phyloP scores from a whole-genome alignment of 2,797 vertebrate species.

The Chiroxiphia lanceolata region DNA sequence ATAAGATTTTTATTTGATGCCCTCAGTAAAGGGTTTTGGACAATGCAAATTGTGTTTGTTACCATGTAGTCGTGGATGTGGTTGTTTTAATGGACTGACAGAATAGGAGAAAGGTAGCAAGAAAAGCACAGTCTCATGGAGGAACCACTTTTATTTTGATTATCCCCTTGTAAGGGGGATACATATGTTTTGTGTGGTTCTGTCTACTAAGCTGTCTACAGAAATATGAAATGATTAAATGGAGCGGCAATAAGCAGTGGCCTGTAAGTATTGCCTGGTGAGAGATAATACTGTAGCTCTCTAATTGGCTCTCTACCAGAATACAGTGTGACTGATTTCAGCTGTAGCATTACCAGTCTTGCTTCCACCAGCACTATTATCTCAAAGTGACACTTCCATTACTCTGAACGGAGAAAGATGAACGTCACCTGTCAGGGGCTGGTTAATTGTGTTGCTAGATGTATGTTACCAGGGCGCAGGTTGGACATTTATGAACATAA shows the following conservation, averaged over 20 bases:
- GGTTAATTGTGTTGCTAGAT: slow-evolving; percentile 96
- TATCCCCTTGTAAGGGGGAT: slow-evolving; percentile 5
- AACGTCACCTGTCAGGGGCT: slow-evolving; percentile 91
- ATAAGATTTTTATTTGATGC: neutral
- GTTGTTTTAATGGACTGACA: neutral
- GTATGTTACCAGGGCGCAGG: slow-evolving; percentile 83
- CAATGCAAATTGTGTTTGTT: neutral
- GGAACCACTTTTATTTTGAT: slow-evolving; percentile 35
- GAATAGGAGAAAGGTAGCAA: neutral
- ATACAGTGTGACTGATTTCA: slow-evolving; percentile 80
- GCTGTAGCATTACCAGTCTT: slow-evolving; percentile 77
- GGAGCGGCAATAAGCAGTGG: slow-evolving; percentile 69
- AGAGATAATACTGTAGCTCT: slow-evolving; percentile 72
- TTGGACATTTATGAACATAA: slow-evolving; percentile 89
- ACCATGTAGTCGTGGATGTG: neutral
- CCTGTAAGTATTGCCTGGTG: slow-evolving; percentile 71
- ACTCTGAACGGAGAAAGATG: slow-evolving; percentile 92
- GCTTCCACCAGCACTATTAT: slow-evolving; percentile 88
- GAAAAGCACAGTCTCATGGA: neutral
- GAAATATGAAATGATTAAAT: slow-evolving; percentile 74
- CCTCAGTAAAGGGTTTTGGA: neutral
- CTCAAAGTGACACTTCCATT: slow-evolving; percentile 93
- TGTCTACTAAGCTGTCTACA: slow-evolving; percentile 35
- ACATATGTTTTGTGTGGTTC: slow-evolving; percentile 22
- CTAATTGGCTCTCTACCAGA: slow-evolving; percentile 82